Evolutionary conservation across 2,113 vertebrate genomes (phyloP), one percentile per base, ranked within the genome.

Genomic region (Cromileptes altivelis): DNA sequence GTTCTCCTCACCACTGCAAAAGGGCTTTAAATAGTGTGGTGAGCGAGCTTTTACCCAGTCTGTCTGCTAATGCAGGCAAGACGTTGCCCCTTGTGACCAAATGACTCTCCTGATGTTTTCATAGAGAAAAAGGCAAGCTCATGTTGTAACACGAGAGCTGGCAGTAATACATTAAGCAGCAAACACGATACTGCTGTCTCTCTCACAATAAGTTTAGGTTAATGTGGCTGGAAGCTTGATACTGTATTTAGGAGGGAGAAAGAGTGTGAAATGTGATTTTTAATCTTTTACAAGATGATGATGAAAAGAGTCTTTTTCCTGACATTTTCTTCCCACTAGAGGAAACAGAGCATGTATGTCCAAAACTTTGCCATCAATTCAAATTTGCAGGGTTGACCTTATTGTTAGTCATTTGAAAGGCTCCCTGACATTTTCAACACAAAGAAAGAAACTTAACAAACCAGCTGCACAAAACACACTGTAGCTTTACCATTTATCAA

Each of bases 51-150:
- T 79, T 86, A 80, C 67, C 71, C 60, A 19, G 69, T 73, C 80
- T 69, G 53, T 67, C 23, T 83, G 53, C 81, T 86, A 80, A 77
- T 82, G 85, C 77, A 81, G 67, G 72, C 85, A 82, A 85, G 85
- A 92, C 40, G 57, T 90, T 85, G 89, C 91, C 89, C 91, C 89
- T 60, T 79, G 82, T 91, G 87, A 91, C 80, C 79, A 17, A 78
- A 62, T 10, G 5, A 33, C 72, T 80, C 80, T 70, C 50, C 4
- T 90, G 68, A 72, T 87, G 75, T 69, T 81, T 64, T 65, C 69
- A 82, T 19, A 49, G 56, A 40, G 67, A 21, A 50, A 40, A 19
- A 70, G 63, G 64, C 80, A 9, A 80, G 75, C 73, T 55, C 40
- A 23, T 55, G 40, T 58, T 78, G 80, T 78, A 89, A 94, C 14